These are phyloP conservation scores for Coptodon bakossiorum DNA, from an alignment of 2,113 vertebrate genomes.

Conservation along the genomic window DNA sequence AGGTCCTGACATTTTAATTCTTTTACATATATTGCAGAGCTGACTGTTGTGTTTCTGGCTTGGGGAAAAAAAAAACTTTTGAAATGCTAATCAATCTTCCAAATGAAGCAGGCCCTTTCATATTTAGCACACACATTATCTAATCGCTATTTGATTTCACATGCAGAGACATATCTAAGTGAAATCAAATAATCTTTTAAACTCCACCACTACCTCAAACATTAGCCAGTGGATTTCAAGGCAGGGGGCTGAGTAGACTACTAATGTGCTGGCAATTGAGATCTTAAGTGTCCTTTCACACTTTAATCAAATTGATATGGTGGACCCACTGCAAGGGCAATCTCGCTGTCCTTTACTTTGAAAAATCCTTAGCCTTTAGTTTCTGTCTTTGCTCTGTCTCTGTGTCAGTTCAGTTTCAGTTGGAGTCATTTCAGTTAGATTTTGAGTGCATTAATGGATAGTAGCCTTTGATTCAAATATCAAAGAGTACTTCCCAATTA, in stretches of 20 bases:
- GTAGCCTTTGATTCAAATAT: not conserved
- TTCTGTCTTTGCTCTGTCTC: slow-evolving; percentile 8
- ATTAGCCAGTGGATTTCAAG: slow-evolving; percentile 46
- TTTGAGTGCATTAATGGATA: not conserved
- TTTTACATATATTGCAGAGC: not conserved
- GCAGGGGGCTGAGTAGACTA: slow-evolving; percentile 46
- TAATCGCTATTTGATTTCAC: slow-evolving; percentile 62
- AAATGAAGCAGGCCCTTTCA: slow-evolving; percentile 40
- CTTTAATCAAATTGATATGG: slow-evolving; percentile 70
- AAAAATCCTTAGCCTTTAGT: slow-evolving; percentile 14
- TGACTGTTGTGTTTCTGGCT: slow-evolving; percentile 8
- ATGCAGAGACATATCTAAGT: slow-evolving; percentile 65
- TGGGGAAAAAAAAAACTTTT: not conserved
- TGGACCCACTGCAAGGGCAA: slow-evolving; percentile 58
- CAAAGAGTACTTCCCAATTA: not conserved
- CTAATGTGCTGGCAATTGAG: slow-evolving; percentile 63
- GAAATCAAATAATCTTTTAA: slow-evolving; percentile 69
- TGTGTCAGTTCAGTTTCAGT: slow-evolving; percentile 16
- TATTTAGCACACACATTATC: slow-evolving; percentile 54
- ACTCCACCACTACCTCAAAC: slow-evolving; percentile 48
- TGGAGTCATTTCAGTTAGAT: slow-evolving; percentile 18
- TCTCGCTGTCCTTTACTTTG: slow-evolving; percentile 32
- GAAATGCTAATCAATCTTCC: slow-evolving; percentile 55
- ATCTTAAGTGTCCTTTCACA: slow-evolving; percentile 72
- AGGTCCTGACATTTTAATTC: not conserved